These are phyloP conservation scores for Ophthalmolycus amberensis DNA, from an alignment of 2,113 vertebrate species.

Conservation along the genomic window DNA sequence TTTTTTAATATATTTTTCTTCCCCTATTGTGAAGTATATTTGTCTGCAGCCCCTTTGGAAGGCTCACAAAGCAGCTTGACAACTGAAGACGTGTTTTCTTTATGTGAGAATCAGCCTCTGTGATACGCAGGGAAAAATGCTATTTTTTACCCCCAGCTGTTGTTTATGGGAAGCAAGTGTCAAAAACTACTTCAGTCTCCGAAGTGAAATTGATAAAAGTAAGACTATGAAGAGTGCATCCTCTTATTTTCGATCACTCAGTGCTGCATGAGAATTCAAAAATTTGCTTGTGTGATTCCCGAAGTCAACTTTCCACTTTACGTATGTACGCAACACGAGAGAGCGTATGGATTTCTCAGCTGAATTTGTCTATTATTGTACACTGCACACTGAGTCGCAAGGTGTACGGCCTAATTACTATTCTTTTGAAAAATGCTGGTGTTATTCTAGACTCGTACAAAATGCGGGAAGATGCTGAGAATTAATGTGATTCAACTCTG, in stretches of 20 bases:
- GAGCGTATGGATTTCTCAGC: constrained; percentile 58
- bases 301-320: constrained; percentile 59
- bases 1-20: neutral
- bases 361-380: constrained; percentile 68
- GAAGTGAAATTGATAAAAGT: constrained; percentile 68
- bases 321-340: constrained; percentile 51
- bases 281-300: constrained; percentile 55
- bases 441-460: constrained; percentile 54
- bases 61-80: constrained; percentile 60
- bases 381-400: constrained; percentile 49
- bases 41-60: constrained; percentile 52
- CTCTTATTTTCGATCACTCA: constrained; percentile 57
- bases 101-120: constrained; percentile 51
- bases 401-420: constrained; percentile 71
- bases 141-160: constrained; percentile 59
- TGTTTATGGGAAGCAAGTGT: constrained; percentile 72
- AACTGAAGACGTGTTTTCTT: constrained; percentile 63
- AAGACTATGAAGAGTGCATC: constrained; percentile 52
- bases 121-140: constrained; percentile 41
- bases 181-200: constrained; percentile 59
- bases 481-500: constrained; percentile 51
- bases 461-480: constrained; percentile 45
- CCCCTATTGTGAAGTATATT: constrained; percentile 51
- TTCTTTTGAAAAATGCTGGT: constrained; percentile 56
- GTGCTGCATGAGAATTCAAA: constrained; percentile 46